Conservation (phyloP, 2,888 invertebrate genomes). For the Lathronympha strigana region DNA sequence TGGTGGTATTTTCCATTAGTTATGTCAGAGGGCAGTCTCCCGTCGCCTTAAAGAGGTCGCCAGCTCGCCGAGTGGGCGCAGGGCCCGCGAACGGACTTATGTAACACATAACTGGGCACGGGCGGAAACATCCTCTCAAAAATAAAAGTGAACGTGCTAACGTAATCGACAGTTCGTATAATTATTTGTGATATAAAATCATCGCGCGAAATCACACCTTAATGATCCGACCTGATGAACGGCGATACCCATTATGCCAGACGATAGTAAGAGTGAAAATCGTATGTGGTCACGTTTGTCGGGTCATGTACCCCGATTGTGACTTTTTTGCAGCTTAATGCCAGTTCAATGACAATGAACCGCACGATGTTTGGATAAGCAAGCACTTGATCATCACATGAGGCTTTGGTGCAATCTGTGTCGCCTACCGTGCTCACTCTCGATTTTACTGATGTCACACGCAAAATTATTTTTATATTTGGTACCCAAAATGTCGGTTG, state of each 20-base stretch:
- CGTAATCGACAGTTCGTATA: constrained; percentile 64
- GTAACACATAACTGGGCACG: constrained; percentile 31
- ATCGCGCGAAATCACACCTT: constrained; percentile 54
- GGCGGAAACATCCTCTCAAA: constrained; percentile 70
- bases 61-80: constrained; percentile 46
- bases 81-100: constrained; percentile 53
- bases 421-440: not conserved
- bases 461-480: not conserved
- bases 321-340: constrained; percentile 47
- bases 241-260: constrained; percentile 46
- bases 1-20: constrained; percentile 23
- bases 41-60: constrained; percentile 36
- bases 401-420: not conserved
- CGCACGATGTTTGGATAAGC: constrained; percentile 26
- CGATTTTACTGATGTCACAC: not conserved
- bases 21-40: constrained; percentile 24
- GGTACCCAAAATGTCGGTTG: too few species aligned
- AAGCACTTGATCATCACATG: not conserved
- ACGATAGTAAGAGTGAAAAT: constrained; percentile 52
- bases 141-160: constrained; percentile 78
- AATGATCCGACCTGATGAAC: constrained; percentile 52
- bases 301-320: constrained; percentile 47
- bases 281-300: constrained; percentile 38
- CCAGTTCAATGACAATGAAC: constrained; percentile 63
- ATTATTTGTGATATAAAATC: constrained; percentile 56